These are phyloP conservation scores for Tigriopus californicus DNA, from an alignment of 2,888 invertebrate species.

Conservation along the genomic window DNA sequence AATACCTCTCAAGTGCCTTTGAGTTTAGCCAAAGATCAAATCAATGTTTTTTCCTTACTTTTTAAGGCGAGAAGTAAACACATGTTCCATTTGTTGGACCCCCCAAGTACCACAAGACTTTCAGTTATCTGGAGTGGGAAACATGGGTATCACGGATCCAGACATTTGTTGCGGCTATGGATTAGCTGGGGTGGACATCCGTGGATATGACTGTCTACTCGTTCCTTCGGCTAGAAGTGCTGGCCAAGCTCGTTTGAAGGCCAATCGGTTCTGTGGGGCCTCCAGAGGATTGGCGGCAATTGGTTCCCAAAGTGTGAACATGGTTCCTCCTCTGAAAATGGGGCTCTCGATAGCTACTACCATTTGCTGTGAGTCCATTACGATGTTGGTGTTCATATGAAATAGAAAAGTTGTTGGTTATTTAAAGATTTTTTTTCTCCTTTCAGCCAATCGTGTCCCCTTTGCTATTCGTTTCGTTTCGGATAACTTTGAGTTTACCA, in stretches of 20 bases:
- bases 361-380: not conserved
- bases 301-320: not conserved
- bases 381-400: not conserved
- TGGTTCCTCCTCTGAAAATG: not conserved
- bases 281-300: not conserved
- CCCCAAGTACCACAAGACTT: not conserved
- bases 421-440: not conserved
- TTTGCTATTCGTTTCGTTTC: not conserved
- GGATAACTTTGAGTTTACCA: not conserved
- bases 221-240: not conserved
- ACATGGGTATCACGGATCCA: not conserved
- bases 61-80: conserved; percentile 2
- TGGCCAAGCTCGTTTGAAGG: not conserved
- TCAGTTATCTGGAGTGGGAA: not conserved
- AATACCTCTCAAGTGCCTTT: too few relatives aligned
- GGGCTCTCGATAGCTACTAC: too few relatives aligned
- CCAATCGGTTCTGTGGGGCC: conserved; percentile 4
- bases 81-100: conserved; percentile 3
- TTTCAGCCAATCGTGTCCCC: not conserved
- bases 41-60: too few relatives aligned
- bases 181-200: not conserved
- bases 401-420: not conserved
- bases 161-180: not conserved
- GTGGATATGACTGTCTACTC: not conserved
- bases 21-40: too few relatives aligned